phyloP scores from a whole-genome alignment of 2,797 vertebrate species.

The Sebastes umbrosus region DNA sequence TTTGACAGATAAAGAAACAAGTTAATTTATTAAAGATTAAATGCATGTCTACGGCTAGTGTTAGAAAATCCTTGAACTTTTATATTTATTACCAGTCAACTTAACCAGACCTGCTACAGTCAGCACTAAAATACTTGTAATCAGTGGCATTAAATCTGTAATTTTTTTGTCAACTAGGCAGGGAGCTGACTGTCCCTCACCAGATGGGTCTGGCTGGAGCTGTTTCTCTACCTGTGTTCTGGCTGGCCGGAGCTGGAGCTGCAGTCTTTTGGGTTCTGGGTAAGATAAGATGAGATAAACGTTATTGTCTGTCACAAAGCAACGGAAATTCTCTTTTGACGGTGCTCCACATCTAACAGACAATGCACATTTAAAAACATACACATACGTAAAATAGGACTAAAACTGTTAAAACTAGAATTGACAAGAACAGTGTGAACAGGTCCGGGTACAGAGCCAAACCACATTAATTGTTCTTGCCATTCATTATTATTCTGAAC shows the following conservation, averaged over 20 bases:
- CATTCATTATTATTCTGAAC: neutral
- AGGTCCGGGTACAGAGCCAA: neutral
- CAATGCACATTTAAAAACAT: neutral
- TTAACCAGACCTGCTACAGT: neutral
- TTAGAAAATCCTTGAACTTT: neutral
- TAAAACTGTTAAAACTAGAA: neutral
- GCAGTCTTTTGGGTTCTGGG: slow-evolving; percentile 94
- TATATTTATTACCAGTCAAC: neutral
- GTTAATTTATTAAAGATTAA: neutral
- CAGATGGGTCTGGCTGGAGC: slow-evolving; percentile 89
- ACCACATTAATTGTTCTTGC: neutral
- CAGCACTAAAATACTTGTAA: neutral
- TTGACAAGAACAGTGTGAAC: neutral
- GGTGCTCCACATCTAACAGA: neutral
- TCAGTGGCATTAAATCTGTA: neutral
- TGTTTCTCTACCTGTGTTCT: slow-evolving; percentile 91
- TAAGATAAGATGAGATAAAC: slow-evolving; percentile 62
- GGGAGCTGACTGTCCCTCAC: slow-evolving; percentile 87
- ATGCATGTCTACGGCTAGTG: neutral
- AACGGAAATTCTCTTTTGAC: neutral
- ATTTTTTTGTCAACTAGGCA: slow-evolving; percentile 76
- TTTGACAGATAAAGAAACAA: neutral
- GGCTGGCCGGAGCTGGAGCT: slow-evolving; percentile 91
- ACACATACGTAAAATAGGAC: neutral
- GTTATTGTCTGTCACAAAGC: neutral